These are phyloP conservation scores for Pollenia griseotomentosa DNA, from an alignment of 2,888 invertebrate genomes.

Conservation along the genomic window DNA sequence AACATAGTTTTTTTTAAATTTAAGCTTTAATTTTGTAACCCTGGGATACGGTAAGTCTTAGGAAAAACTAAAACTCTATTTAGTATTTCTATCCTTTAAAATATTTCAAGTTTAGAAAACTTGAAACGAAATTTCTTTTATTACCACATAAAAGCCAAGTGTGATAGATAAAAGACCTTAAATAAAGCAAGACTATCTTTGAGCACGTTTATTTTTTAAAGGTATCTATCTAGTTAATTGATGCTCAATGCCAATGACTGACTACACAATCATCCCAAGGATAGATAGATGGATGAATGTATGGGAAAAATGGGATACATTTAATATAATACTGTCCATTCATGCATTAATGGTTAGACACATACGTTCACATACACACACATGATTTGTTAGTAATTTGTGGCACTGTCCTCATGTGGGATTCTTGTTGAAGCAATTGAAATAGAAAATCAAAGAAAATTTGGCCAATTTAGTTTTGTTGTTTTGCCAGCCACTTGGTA, in stretches of 20 bases:
- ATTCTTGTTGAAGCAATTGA: constrained; percentile 81
- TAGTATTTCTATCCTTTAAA: constrained; percentile 5
- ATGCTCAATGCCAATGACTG: constrained; percentile 61
- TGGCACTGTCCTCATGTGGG: constrained; percentile 79
- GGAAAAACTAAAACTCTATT: not conserved
- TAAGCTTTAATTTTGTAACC: not conserved
- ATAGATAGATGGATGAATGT: constrained; percentile 20
- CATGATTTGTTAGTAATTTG: constrained; percentile 30
- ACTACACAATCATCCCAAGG: constrained; percentile 35
- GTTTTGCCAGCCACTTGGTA: constrained; percentile 53
- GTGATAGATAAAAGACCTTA: not conserved
- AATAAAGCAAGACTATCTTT: constrained; percentile 1
- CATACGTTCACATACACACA: constrained; percentile 35
- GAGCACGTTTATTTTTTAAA: not conserved
- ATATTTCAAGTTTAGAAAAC: not conserved
- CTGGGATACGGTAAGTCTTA: constrained; percentile 4
- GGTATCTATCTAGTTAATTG: constrained; percentile 70
- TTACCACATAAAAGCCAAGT: constrained; percentile 56
- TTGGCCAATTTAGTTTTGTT: constrained; percentile 74
- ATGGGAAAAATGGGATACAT: constrained; percentile 37
- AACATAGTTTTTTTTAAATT: too few species aligned
- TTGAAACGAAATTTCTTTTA: constrained; percentile 43
- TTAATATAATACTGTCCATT: constrained; percentile 46
- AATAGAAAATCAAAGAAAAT: constrained; percentile 82
- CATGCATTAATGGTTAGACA: constrained; percentile 74